phyloP scores from a whole-genome alignment of 1,140 invertebrate species.

The Periplaneta americana region DNA sequence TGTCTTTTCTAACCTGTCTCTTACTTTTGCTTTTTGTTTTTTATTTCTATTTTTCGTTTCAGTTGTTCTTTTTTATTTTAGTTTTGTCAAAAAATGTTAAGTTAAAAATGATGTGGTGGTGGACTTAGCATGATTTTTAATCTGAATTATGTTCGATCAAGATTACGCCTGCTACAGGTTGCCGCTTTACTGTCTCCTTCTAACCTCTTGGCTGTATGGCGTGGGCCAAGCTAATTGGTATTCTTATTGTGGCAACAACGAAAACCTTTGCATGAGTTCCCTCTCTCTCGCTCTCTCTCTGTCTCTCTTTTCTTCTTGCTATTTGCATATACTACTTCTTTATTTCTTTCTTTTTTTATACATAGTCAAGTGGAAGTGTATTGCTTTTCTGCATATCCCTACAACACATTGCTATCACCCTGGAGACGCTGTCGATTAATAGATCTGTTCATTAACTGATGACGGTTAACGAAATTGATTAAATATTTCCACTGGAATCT shows the following conservation, averaged over 20 bases:
- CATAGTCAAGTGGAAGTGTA: neutral
- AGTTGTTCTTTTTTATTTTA: neutral
- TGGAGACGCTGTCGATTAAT: neutral
- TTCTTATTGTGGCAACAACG: neutral
- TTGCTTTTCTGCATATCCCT: neutral
- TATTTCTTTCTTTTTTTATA: neutral
- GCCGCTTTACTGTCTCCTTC: too few relatives aligned
- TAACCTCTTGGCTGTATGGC: neutral
- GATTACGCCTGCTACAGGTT: neutral
- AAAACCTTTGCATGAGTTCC: neutral
- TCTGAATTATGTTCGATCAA: neutral
- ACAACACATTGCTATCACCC: neutral
- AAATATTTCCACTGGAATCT: too few relatives aligned
- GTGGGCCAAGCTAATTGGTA: neutral
- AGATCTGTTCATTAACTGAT: neutral
- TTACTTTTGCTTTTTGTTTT: neutral
- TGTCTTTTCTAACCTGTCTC: neutral
- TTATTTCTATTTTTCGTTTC: neutral
- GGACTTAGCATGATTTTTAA: neutral
- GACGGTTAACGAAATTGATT: too few relatives aligned
- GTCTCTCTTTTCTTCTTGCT: neutral
- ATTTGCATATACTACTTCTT: neutral
- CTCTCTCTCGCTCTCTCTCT: too few relatives aligned
- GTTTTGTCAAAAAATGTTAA: neutral
- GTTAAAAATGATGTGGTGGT: neutral